A percentile compares a stretch with the other conserved stretches of the same genome.
phyloP scores from a whole-genome alignment of 2,888 invertebrate species.

The Drosophila mettleri region DNA sequence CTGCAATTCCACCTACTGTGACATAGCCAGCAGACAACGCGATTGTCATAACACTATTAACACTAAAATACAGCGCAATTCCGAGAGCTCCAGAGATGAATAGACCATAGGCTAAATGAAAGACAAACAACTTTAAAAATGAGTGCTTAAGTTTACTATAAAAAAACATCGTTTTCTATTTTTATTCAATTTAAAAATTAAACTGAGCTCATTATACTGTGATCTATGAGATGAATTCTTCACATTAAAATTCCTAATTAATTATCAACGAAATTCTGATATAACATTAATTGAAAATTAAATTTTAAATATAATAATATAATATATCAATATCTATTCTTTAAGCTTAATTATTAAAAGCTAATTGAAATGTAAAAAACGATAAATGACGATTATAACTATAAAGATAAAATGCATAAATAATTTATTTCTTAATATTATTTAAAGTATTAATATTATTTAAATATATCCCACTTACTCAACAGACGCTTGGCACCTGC shows the following conservation, averaged over 20 bases:
- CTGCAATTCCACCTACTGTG: slow-evolving; percentile 78
- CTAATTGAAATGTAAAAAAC: too few relatives aligned
- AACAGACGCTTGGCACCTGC: slow-evolving; percentile 86
- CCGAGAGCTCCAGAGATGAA: slow-evolving; percentile 86
- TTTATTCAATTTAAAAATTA: too few relatives aligned
- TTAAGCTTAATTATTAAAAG: too few relatives aligned
- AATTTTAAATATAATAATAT: too few relatives aligned
- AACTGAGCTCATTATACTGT: too few relatives aligned
- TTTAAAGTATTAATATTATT: background rate
- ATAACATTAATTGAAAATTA: too few relatives aligned
- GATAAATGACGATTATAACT: background rate
- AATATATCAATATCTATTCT: too few relatives aligned
- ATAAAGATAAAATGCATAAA: background rate
- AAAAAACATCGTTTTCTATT: too few relatives aligned
- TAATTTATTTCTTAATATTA: background rate
- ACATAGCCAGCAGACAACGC: slow-evolving; percentile 87
- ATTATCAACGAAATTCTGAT: too few relatives aligned
- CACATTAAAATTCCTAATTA: too few relatives aligned
- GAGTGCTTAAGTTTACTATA: background rate
- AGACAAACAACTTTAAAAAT: too few relatives aligned
- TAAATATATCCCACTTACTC: slow-evolving; percentile 82
- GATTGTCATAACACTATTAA: slow-evolving; percentile 86
- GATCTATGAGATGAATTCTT: too few relatives aligned
- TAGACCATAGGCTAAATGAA: slow-evolving; percentile 83
- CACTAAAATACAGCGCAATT: slow-evolving; percentile 87